Base-by-base conservation (phyloP, 1,140 invertebrate species). In the Latrodectus geometricus region DNA sequence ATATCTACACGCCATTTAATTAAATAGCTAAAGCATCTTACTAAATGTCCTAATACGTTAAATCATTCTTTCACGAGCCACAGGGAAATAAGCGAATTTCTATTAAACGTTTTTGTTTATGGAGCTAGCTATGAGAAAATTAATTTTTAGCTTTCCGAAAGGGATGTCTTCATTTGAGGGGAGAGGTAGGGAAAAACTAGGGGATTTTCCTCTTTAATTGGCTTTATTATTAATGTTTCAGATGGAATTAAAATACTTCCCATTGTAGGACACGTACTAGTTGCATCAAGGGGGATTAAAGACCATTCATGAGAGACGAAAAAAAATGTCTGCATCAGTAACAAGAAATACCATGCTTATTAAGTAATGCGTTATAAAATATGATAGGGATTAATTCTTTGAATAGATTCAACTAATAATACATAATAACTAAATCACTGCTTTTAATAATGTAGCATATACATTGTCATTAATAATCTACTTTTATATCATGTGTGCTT, bases 1-100 rank as follows among this genome's bases (percentile, higher is more conserved):
- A 48, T 73, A 73, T 73, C 72, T 73, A 73, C 72, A 49, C 72
- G 72, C 21, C 54, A 73, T 73, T 73, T 73, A 73, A 73, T 73
- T 73, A 73, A 73, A 73, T 49, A 73, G 23, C 49, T 12, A 73
- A 50, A 73, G 15, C 72, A 48, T 21, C 48, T 3, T 73, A 49
- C 23, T 49, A 73, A 73, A 73, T 49, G 72, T 49, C 35, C 48
- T 49, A 48, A 35, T 49, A 49, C 49, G 5, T 35, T 73, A 73
- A 73, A 73, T 73, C 72, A 73, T 73, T 48, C 48, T 15, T 69
- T 7, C 20, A 11, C 17, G 20, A 69, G 17, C 17, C 17, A 23
- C 68, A 20, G 21, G 68, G 8, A 23, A 69, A 73, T 20, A 35
- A 49, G 35, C 15, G 48, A 73, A n/a, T 35, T 48, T 12, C 23